These are phyloP conservation scores for Enhydra lutris DNA, from an alignment of 2,113 vertebrate genomes.

Conservation along the genomic window DNA sequence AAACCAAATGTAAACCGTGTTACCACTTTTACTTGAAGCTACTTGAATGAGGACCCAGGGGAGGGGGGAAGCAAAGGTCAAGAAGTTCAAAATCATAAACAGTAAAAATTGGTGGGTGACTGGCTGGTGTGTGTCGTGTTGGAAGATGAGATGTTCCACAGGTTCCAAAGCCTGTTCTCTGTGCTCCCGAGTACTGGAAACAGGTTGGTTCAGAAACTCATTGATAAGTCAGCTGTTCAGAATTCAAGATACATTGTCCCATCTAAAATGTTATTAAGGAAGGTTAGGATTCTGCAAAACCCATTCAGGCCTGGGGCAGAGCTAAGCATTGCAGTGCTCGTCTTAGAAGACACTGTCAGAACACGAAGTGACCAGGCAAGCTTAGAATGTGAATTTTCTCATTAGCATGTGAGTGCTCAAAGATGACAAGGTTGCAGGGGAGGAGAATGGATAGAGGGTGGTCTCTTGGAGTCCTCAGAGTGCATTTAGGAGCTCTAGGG, in stretches of 20 bases:
- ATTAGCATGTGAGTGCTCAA: not conserved
- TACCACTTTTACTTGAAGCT: not conserved
- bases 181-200: not conserved
- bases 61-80: not conserved
- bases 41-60: not conserved
- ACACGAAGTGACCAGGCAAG: not conserved
- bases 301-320: not conserved
- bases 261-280: not conserved
- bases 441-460: fast-evolving
- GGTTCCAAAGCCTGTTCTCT: not conserved
- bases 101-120: not conserved
- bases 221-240: not conserved
- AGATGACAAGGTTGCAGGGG: not conserved
- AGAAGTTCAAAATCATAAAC: not conserved
- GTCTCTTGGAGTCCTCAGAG: not conserved
- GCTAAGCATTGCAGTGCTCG: not conserved
- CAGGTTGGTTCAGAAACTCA: not conserved
- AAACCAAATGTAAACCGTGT: not conserved
- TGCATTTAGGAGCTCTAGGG: not conserved
- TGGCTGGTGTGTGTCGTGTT: not conserved
- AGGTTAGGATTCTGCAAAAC: not conserved
- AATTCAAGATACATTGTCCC: not conserved
- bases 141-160: not conserved
- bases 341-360: not conserved
- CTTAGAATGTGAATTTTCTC: not conserved